Conservation (phyloP, 1,140 invertebrate genomes). For the Coenobita brevimanus region DNA sequence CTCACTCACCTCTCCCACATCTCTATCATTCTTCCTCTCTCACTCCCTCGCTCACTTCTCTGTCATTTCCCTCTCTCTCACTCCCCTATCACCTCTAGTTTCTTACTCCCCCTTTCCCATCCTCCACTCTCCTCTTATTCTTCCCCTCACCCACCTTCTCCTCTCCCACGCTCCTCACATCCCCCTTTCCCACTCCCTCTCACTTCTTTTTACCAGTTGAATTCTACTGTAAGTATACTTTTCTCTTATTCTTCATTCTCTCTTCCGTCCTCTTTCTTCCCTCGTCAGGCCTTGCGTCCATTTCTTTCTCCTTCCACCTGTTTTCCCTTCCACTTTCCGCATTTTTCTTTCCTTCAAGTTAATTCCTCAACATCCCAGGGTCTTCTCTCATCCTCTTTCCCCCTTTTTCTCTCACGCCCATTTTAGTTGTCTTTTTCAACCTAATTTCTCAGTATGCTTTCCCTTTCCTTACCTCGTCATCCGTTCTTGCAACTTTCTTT, state of each 20-base stretch:
- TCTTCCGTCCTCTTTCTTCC: background rate
- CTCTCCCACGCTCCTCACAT: background rate
- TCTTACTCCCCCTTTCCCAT: background rate
- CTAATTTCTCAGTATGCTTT: too few species aligned
- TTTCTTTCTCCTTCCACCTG: background rate
- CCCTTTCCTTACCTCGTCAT: too few species aligned
- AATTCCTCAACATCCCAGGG: too few species aligned
- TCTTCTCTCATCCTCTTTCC: too few species aligned
- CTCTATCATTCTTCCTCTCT: conserved; percentile 10
- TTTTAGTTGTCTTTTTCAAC: too few species aligned
- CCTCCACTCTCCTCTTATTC: background rate
- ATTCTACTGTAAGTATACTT: background rate
- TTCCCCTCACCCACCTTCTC: too few species aligned
- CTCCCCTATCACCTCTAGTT: background rate
- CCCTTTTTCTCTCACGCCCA: too few species aligned
- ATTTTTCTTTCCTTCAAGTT: background rate
- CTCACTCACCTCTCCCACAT: too few species aligned
- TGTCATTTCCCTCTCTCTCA: background rate
- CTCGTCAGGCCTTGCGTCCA: background rate
- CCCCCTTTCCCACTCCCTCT: too few species aligned
- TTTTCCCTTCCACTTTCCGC: background rate
- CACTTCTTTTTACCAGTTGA: too few species aligned
- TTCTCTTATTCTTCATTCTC: background rate
- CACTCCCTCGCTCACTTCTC: background rate
- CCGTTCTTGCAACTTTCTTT: too few species aligned